Percentiles rank a stretch among this genome's conserved stretches.
Conservation (phyloP, 1,140 invertebrate genomes). For the Micrasema minimum region DNA sequence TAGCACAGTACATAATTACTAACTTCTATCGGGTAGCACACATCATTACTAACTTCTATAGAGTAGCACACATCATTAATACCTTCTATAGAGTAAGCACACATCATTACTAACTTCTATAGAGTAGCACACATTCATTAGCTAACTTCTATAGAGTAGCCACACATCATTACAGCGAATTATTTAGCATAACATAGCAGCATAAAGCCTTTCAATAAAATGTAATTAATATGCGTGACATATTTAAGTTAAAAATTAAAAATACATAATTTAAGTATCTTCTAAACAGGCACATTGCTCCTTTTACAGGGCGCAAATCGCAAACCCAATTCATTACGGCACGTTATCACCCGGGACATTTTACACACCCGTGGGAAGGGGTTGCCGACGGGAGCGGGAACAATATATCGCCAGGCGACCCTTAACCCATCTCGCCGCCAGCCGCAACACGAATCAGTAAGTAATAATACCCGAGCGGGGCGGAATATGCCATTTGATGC, state of each 20-base stretch:
- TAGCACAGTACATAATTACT: no score
- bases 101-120: no score
- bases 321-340: constrained; percentile 40
- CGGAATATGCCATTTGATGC: constrained; percentile 26
- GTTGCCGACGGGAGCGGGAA: background rate
- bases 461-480: background rate
- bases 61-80: no score
- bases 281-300: constrained; percentile 11
- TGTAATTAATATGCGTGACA: no score
- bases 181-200: no score
- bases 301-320: constrained; percentile 24
- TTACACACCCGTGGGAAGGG: constrained; percentile 8
- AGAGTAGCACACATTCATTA: no score
- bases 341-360: constrained; percentile 37
- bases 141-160: no score
- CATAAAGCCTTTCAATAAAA: no score
- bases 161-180: no score
- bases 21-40: no score
- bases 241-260: background rate
- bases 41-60: no score
- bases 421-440: constrained; percentile 25
- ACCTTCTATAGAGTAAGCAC: no score
- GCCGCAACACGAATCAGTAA: constrained; percentile 15
- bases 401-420: constrained; percentile 29
- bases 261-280: constrained; percentile 25